These are phyloP conservation scores for Actinemys pallida DNA, from an alignment of 2,113 vertebrate species.

Conservation along the genomic window DNA sequence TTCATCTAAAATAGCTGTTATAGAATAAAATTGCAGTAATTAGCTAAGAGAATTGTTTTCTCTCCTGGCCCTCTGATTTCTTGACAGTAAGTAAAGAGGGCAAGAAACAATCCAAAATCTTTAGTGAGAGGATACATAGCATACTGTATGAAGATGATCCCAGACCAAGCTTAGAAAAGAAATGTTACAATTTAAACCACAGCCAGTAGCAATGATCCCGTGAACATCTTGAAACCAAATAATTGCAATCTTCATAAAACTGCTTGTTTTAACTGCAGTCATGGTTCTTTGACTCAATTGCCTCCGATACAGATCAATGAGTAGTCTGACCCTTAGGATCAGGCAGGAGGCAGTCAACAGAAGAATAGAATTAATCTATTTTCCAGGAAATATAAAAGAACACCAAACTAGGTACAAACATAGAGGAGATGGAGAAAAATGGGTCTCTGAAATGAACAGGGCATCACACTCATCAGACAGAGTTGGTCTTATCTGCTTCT, in stretches of 20 bases:
- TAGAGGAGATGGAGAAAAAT: background rate
- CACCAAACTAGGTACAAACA: background rate
- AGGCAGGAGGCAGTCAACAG: background rate
- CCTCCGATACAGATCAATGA: rapidly evolving
- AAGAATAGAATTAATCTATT: background rate
- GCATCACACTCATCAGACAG: background rate
- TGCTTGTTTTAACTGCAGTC: background rate
- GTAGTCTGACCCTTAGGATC: rapidly evolving
- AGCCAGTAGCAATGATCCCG: rapidly evolving
- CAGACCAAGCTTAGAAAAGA: rapidly evolving
- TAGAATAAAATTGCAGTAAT: conserved; percentile 61
- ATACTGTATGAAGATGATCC: background rate
- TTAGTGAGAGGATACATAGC: background rate
- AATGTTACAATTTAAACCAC: background rate
- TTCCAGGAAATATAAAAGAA: background rate
- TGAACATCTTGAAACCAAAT: background rate
- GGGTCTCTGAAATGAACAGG: background rate
- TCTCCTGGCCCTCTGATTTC: conserved; percentile 55
- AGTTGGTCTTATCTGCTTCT: background rate
- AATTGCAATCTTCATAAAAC: background rate
- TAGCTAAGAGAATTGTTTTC: conserved; percentile 71
- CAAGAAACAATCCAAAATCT: conserved; percentile 40
- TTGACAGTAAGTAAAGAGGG: conserved; percentile 64
- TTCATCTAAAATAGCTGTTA: conserved; percentile 71
- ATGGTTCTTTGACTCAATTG: rapidly evolving